Percentiles rank a stretch among this genome's conserved stretches.
These are phyloP conservation scores for Peromyscus attwateri DNA, from an alignment of 2,797 vertebrate genomes.

Conservation along the genomic window DNA sequence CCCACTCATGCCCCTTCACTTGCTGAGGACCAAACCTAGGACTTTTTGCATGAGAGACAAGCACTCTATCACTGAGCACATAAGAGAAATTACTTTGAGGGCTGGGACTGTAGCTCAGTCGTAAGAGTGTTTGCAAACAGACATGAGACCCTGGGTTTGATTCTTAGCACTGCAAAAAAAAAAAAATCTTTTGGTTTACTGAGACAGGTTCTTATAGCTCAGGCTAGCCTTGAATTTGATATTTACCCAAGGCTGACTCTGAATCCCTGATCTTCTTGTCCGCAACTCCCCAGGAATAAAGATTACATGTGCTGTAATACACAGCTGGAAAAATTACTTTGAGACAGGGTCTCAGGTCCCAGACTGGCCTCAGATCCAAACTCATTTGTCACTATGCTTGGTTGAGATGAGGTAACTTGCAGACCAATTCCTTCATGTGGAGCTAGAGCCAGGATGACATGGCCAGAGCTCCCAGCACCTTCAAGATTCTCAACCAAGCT, in stretches of 20 bases:
- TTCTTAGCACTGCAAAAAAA: not conserved
- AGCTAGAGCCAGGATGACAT: accelerated
- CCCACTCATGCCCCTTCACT: too few relatives aligned
- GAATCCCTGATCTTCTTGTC: not conserved
- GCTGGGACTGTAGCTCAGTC: not conserved
- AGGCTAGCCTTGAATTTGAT: not conserved
- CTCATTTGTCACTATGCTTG: not conserved
- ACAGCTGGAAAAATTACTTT: not conserved
- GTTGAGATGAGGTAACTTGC: not conserved
- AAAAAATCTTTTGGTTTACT: not conserved
- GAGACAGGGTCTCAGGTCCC: not conserved
- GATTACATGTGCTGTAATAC: not conserved
- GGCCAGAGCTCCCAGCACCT: not conserved
- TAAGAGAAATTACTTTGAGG: not conserved
- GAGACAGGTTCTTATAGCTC: not conserved
- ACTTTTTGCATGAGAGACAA: not conserved
- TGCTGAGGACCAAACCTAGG: not conserved
- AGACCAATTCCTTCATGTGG: not conserved
- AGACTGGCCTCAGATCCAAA: not conserved
- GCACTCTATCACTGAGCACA: not conserved
- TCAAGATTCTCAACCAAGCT: not conserved
- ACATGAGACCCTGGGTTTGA: not conserved
- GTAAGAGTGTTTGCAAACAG: not conserved
- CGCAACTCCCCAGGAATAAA: not conserved
- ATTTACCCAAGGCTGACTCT: not conserved